Evolutionary conservation across 2,888 invertebrate genomes (phyloP), one percentile per base, ranked within the genome.

Genomic region (Perizoma flavofasciatum): DNA sequence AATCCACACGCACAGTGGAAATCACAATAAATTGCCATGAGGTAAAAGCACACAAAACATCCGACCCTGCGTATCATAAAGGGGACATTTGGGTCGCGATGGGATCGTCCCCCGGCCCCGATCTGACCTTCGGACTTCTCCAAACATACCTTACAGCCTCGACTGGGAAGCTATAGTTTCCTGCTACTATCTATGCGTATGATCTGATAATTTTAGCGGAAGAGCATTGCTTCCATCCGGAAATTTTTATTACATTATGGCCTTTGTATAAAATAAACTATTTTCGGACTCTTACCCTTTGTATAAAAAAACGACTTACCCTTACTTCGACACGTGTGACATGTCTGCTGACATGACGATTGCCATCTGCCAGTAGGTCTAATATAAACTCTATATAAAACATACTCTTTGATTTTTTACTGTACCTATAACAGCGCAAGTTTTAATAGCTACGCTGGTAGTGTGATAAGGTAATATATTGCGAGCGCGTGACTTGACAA

Each of bases 31-130:
- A 37, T n/a, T 41, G 35, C 39, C 40, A 34, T 50, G 46, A 50
- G 41, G 46, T 32, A 34, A 40, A 47, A n/a, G 7, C 37, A 2
- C 39, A 11, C 44, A 57, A 32, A 39, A 40, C 47, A 45, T 39
- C 37, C 45, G 9, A 11, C 43, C 22, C 10, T 56, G 44, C 53
- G 55, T 41, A 22, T 49, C n/a, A 37, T 59, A 49, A 50, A 54
- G 50, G 47, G 46, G 10, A 32, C 47, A 59, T 55, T 50, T 48
- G 59, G 59, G 59, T 59, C 59, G 50, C 49, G 53, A 37, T 53
- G 59, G 59, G 59, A 50, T 39, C 43, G 59, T 22, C 49, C 50
- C 9, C 47, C 46, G 59, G 49, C 59, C 54, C 39, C 46, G 59
- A 4, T 2, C 22, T 41, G 50, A 47, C 55, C 55, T 55, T 55